Percentiles rank a stretch among this genome's conserved stretches.
phyloP scores from a whole-genome alignment of 2,888 invertebrate genomes.

The Drosophila kuntzei region DNA sequence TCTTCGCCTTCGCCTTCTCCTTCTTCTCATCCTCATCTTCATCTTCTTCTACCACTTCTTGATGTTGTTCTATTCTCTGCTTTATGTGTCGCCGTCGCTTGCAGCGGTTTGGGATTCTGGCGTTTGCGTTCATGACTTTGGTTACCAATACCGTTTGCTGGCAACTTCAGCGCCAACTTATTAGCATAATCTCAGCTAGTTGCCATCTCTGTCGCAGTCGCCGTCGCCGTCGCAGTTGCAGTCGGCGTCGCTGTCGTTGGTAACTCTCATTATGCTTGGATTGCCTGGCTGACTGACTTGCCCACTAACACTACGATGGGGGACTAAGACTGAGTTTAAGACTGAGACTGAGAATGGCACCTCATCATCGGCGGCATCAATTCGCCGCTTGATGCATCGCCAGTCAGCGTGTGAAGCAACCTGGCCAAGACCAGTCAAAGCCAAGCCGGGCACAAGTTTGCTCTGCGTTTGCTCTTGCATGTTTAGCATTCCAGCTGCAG shows the following conservation, averaged over 20 bases:
- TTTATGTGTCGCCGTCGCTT: conserved; percentile 69
- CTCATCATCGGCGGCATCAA: conserved; percentile 81
- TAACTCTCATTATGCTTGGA: conserved; percentile 67
- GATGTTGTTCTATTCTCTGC: conserved; percentile 49
- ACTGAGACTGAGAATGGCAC: conserved; percentile 51
- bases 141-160: conserved; percentile 71
- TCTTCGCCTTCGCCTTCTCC: conserved; percentile 12
- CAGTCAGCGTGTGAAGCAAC: conserved; percentile 77
- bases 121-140: conserved; percentile 48
- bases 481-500: conserved; percentile 52
- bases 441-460: conserved; percentile 19
- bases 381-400: conserved; percentile 73
- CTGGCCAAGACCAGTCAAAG: conserved; percentile 36
- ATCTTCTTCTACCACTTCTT: conserved; percentile 13
- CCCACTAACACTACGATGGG: conserved; percentile 18
- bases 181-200: conserved; percentile 76
- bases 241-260: conserved; percentile 22
- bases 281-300: conserved; percentile 19
- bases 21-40: conserved; percentile 21
- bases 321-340: conserved; percentile 1
- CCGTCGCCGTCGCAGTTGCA: conserved; percentile 7
- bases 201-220: conserved; percentile 18
- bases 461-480: conserved; percentile 44
- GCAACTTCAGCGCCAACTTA: conserved; percentile 74
- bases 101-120: conserved; percentile 59